Evolutionary conservation across 2,888 invertebrate species (phyloP).

Genomic region (Pachymerium ferrugineum): DNA sequence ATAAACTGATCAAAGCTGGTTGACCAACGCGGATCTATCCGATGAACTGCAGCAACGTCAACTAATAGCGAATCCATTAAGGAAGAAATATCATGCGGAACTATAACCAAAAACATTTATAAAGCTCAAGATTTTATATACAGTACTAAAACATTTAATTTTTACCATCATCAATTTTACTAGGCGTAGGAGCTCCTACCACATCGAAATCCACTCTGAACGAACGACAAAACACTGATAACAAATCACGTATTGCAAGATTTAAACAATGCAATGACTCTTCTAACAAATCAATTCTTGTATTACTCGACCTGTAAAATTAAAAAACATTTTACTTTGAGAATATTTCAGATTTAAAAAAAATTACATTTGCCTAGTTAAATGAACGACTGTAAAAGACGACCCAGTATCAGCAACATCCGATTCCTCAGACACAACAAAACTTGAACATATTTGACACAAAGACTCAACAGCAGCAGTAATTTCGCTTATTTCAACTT

Average conservation of each 20-base stretch:
- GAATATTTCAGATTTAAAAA: not conserved
- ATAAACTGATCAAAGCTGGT: slow-evolving; percentile 75
- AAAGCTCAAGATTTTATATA: not conserved
- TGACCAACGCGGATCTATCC: slow-evolving; percentile 24
- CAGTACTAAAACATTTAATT: not conserved
- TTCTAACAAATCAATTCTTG: slow-evolving; percentile 30
- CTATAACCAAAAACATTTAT: not conserved
- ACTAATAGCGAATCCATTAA: slow-evolving; percentile 46
- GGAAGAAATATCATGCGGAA: slow-evolving; percentile 44
- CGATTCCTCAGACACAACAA: not conserved
- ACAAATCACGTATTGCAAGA: slow-evolving; percentile 71
- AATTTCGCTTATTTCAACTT: slow-evolving; percentile 81
- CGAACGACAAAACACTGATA: slow-evolving; percentile 79
- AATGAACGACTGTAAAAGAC: not conserved
- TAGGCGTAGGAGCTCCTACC: slow-evolving; percentile 8
- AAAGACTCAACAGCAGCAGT: slow-evolving; percentile 67
- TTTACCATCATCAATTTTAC: not conserved
- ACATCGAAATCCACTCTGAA: slow-evolving; percentile 69
- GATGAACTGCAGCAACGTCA: slow-evolving; percentile 42
- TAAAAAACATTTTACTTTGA: not conserved
- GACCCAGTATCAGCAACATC: not conserved
- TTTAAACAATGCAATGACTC: slow-evolving; percentile 53
- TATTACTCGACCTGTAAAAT: slow-evolving; percentile 20
- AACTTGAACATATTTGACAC: not conserved
- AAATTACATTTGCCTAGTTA: not conserved